phyloP scores from a whole-genome alignment of 2,113 vertebrate species.

The Tyrannus savana region DNA sequence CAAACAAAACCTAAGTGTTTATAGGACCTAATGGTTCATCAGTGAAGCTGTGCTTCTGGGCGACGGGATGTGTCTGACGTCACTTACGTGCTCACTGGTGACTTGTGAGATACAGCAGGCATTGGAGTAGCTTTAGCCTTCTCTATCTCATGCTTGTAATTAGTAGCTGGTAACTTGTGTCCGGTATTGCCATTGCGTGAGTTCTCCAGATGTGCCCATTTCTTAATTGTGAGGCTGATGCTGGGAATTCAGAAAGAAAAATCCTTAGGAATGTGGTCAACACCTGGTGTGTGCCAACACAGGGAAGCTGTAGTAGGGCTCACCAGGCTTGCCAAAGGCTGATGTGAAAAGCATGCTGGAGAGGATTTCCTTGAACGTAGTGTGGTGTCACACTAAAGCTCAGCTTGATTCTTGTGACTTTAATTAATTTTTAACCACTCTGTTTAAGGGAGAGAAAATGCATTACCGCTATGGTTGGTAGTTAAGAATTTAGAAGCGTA shows the following conservation, averaged over 20 bases:
- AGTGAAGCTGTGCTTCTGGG: not conserved
- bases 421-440: not conserved
- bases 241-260: not conserved
- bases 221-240: not conserved
- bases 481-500: not conserved
- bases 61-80: rapidly evolving
- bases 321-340: not conserved
- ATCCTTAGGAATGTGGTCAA: not conserved
- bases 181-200: rapidly evolving
- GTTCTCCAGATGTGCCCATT: not conserved
- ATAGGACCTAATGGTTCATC: not conserved
- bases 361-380: not conserved
- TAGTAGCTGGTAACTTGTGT: not conserved
- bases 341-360: not conserved
- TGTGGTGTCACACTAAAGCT: not conserved
- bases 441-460: not conserved
- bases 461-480: rapidly evolving
- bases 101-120: not conserved
- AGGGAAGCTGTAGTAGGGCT: not conserved
- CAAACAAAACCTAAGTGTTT: not conserved
- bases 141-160: not conserved
- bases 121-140: not conserved
- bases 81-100: not conserved
- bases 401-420: not conserved
- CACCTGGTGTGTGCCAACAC: not conserved